A percentile compares a stretch with the other conserved stretches of the same genome.
These are phyloP conservation scores for Ochotona curzoniae DNA, from an alignment of 2,113 vertebrate species.

Conservation along the genomic window DNA sequence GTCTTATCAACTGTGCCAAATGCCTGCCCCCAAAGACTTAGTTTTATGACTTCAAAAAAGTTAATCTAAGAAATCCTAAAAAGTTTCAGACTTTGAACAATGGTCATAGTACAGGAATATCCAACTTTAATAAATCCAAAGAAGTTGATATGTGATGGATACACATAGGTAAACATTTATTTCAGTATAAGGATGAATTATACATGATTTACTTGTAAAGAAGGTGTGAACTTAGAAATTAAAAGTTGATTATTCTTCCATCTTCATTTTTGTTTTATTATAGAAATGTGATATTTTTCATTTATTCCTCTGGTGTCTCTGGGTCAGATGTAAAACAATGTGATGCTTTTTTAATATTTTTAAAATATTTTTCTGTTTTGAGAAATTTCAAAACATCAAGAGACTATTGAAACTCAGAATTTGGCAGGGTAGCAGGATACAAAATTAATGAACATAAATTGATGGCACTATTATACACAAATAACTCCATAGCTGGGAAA, in stretches of 20 bases:
- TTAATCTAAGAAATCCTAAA: not conserved
- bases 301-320: not conserved
- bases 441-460: too few species aligned
- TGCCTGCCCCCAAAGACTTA: not conserved
- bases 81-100: not conserved
- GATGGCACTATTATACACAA: too few species aligned
- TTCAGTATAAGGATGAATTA: constrained; percentile 17
- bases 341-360: not conserved
- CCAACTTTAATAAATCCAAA: constrained; percentile 21
- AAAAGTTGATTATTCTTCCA: constrained; percentile 11
- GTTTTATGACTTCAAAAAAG: not conserved
- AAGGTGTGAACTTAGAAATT: not conserved
- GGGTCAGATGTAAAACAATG: not conserved
- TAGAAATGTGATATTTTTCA: not conserved
- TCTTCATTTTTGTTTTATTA: not conserved
- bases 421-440: too few species aligned
- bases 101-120: too few species aligned
- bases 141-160: not conserved
- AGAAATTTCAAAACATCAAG: not conserved
- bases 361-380: not conserved
- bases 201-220: not conserved
- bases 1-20: too few species aligned
- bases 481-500: too few species aligned
- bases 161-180: not conserved
- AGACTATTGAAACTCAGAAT: too few species aligned